Conservation (phyloP, 1,140 invertebrate genomes). For the Orchestia grillus region DNA sequence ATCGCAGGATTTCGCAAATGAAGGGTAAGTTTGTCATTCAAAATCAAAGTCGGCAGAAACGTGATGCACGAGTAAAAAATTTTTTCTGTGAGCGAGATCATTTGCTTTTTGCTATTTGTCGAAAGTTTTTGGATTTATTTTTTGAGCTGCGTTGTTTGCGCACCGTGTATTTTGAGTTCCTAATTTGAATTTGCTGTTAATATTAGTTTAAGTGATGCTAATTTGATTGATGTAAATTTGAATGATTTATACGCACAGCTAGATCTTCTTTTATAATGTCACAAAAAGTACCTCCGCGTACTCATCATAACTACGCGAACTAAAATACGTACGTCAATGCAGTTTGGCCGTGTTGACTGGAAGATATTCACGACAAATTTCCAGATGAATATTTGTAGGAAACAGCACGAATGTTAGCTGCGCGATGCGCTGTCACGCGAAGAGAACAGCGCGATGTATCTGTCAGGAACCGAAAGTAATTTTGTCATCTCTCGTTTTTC, state of each 20-base stretch:
- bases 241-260: too few relatives aligned
- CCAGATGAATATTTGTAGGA: not conserved
- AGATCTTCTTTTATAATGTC: not conserved
- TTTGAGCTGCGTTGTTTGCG: too few relatives aligned
- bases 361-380: not conserved
- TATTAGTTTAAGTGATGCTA: too few relatives aligned
- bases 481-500: conserved; percentile 41
- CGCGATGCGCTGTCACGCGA: not conserved
- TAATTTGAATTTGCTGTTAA: too few relatives aligned
- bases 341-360: not conserved
- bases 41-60: not conserved
- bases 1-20: conserved; percentile 64
- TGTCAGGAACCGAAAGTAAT: conserved; percentile 29
- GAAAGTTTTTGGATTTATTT: too few relatives aligned
- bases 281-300: not conserved
- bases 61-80: not conserved
- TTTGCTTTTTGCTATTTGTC: too few relatives aligned
- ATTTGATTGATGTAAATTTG: not conserved
- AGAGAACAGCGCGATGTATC: conserved; percentile 24
- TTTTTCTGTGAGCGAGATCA: not conserved
- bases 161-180: not conserved
- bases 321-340: not conserved
- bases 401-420: not conserved
- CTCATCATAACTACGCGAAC: not conserved
- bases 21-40: conserved; percentile 59